Evolutionary conservation across 2,797 vertebrate species (phyloP).

Genomic region (Falco biarmicus): DNA sequence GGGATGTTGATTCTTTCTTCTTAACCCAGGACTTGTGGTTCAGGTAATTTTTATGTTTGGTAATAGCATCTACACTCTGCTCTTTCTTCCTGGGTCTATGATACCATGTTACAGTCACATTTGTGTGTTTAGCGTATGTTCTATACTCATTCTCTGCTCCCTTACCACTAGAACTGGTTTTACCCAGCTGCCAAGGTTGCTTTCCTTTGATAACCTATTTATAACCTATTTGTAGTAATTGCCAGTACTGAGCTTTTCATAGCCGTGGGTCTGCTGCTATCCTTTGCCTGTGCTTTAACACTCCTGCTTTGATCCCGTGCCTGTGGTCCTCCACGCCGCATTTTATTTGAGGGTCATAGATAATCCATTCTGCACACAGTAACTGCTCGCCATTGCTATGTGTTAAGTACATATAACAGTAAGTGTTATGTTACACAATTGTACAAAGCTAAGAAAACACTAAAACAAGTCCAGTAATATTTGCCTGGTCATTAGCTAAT

Average conservation of each 20-base stretch:
- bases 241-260: background rate
- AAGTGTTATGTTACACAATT: background rate
- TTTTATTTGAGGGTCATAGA: background rate
- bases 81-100: background rate
- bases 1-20: background rate
- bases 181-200: background rate
- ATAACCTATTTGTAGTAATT: background rate
- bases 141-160: background rate
- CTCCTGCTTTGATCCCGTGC: background rate
- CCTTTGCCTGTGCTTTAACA: background rate
- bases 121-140: background rate
- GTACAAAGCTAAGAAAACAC: background rate
- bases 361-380: background rate
- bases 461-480: background rate
- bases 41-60: background rate
- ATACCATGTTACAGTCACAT: background rate
- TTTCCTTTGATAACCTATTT: background rate
- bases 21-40: background rate
- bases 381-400: background rate
- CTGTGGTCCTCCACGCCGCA: background rate
- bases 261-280: background rate
- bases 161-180: background rate
- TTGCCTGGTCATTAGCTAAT: background rate
- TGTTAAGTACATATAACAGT: background rate
- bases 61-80: background rate